Evolutionary conservation across 2,113 vertebrate genomes (phyloP), one percentile per base, ranked within the genome.

Genomic region (Psittacara wagleri): DNA sequence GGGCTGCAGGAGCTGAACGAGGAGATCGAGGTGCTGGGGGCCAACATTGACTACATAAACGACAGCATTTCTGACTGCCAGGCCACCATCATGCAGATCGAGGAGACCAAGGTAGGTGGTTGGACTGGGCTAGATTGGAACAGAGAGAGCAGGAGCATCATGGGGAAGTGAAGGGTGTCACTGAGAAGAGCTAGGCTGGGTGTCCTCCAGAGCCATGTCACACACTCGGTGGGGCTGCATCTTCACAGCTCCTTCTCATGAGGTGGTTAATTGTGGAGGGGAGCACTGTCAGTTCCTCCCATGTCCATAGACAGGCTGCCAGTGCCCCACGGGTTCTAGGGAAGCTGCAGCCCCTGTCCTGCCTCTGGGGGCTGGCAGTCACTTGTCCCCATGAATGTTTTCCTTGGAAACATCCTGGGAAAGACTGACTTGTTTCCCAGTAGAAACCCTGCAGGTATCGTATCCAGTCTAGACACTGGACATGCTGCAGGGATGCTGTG

Each of bases 41-140:
- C 99, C 97, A 99, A 99, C 94, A 98, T 99, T 1, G 99, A 99
- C 97, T 99, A 99, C 92, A 99, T 99, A 97, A 99, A 99, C 1
- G 99, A 99, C 96, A 99, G 99, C 95, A 98, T 99, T 93, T 98
- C 98, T 0, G 99, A 99, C 97, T 99, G 99, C 97, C 99, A 99
- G 97, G 99, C 99, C 93, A 99, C 99, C 88, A 99, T 99, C 46
- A 98, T 99, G 92, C 99, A 99, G 97, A 99, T 99, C 52, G 99
- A 99, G 90, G 99, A 99, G 97, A 99, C 99, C 90, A 99, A 99
- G 98, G 99, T 99, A 86, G 23, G 69, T 1, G 2, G 13, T 1
- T 27, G 86, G 48, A 18, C n/a, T 37, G 20, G 62, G 39, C 25
- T 23, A 11, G n/a, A 24, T 28, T 25, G 31, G 39, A 11, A 10